Evolutionary conservation across 1,140 invertebrate genomes (phyloP).

Genomic region (Drosophila malerkotliana): DNA sequence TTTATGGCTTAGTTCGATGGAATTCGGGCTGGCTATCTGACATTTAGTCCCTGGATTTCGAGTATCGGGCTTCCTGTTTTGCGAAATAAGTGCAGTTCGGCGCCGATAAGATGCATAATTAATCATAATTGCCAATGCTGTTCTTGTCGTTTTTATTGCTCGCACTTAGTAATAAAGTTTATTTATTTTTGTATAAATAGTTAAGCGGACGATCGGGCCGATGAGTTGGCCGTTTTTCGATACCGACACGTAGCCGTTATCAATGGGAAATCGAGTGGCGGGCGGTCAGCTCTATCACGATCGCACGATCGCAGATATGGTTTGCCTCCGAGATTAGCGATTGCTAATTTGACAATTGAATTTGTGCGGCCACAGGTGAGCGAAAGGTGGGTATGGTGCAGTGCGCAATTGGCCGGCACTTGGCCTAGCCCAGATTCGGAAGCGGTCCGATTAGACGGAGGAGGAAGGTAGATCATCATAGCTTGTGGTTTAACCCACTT

Average conservation of each 20-base stretch:
- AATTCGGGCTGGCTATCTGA: constrained; percentile 35
- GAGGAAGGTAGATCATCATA: neutral
- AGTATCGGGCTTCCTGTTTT: constrained; percentile 48
- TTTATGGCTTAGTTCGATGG: constrained; percentile 37
- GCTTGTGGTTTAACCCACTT: neutral
- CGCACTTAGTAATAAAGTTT: constrained; percentile 34
- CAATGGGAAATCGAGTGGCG: constrained; percentile 39
- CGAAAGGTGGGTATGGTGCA: constrained; percentile 4
- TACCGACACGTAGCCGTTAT: constrained; percentile 55
- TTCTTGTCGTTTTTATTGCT: constrained; percentile 38
- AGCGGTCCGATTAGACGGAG: neutral
- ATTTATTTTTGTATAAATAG: constrained; percentile 18
- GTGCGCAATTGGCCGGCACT: constrained; percentile 39
- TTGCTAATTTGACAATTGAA: constrained; percentile 57
- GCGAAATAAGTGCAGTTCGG: constrained; percentile 26
- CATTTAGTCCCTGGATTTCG: constrained; percentile 3
- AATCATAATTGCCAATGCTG: constrained; percentile 37
- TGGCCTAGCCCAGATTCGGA: constrained; percentile 40
- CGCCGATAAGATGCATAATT: constrained; percentile 50
- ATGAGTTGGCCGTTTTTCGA: constrained; percentile 35
- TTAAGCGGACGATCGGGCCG: constrained; percentile 1
- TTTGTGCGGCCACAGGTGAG: constrained; percentile 1
- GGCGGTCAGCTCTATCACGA: neutral
- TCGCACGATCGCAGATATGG: constrained; percentile 25
- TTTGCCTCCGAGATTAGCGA: constrained; percentile 32